These are phyloP conservation scores for Tachycineta bicolor DNA, from an alignment of 2,113 vertebrate species.

Conservation along the genomic window DNA sequence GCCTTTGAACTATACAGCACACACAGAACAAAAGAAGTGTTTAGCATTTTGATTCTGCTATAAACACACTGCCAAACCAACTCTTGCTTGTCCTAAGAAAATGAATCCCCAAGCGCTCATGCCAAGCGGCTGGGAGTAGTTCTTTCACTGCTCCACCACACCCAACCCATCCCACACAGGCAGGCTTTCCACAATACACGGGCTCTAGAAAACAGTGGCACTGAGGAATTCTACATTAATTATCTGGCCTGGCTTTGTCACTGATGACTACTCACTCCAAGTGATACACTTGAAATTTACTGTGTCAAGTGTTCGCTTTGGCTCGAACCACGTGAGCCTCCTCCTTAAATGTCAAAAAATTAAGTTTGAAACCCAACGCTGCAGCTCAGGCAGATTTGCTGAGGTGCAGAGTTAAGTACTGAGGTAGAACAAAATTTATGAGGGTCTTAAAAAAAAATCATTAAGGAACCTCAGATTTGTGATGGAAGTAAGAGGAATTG, in stretches of 20 bases:
- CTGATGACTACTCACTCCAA: slow-evolving; percentile 36
- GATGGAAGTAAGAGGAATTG: neutral
- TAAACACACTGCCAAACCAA: slow-evolving; percentile 2
- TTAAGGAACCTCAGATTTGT: neutral
- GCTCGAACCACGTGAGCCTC: neutral
- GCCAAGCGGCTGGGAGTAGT: slow-evolving; percentile 63
- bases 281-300: neutral
- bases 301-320: neutral
- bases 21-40: neutral
- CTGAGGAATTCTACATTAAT: slow-evolving; percentile 11
- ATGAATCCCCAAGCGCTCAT: slow-evolving; percentile 31
- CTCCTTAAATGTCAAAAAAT: neutral
- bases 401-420: neutral
- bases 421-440: neutral
- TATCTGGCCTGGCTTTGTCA: slow-evolving; percentile 15
- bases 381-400: neutral
- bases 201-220: slow-evolving; percentile 37
- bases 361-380: neutral
- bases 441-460: neutral
- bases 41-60: neutral
- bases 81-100: slow-evolving; percentile 56
- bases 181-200: slow-evolving; percentile 38
- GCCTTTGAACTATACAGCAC: neutral
- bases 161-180: slow-evolving; percentile 59
- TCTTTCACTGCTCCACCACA: slow-evolving; percentile 64